Evolutionary conservation across 2,797 vertebrate species (phyloP), one percentile per base, ranked within the genome.

Genomic region (Acanthiza pusilla): DNA sequence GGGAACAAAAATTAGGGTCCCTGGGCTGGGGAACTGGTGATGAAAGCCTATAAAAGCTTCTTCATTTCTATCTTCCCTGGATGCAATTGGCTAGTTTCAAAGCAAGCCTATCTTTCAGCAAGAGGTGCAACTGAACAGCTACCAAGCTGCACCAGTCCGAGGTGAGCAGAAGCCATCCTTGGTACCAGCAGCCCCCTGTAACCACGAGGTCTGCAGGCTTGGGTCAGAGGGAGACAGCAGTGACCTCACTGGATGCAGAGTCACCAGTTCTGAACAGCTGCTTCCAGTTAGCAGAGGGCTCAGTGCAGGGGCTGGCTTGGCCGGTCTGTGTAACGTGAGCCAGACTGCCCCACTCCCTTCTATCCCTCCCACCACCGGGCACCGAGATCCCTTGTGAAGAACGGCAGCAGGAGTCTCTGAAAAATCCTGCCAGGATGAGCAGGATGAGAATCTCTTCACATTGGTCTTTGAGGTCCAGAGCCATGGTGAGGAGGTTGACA

Each of bases 251-350:
- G 86, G 85, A 90, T 89, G 95, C 85, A 73, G 88, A 94, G 93
- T 96, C 93, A 91, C 96, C 88, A 80, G 81, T 91, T 91, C 89
- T 16, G 67, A 96, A 95, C 98, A 98, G 98, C 98, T 98, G 98
- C 96, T 98, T 98, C 97, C 97, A 97, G 97, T 98, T 98, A 98
- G 93, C 94, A 91, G 96, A 96, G 93, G 81, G 87, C 93, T 88
- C 61, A 29, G 97, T 14, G 83, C 48, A 45, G 96, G 95, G 96
- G 95, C 93, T 67, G 97, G 94, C 61, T 34, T 13, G 71, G 63
- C 72, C 51, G 32, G 76, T 63, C 94, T 72, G 5, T 91, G 95
- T 87, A 96, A 95, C 1, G 84, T 58, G 92, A 95, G 95, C 91
- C 67, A 72, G 75, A 16, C 61, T 89, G 85, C 79, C 89, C 91